A percentile compares a stretch with the other conserved stretches of the same genome.
Evolutionary conservation across 2,113 vertebrate species (phyloP).

Genomic region (Raphicerus campestris): DNA sequence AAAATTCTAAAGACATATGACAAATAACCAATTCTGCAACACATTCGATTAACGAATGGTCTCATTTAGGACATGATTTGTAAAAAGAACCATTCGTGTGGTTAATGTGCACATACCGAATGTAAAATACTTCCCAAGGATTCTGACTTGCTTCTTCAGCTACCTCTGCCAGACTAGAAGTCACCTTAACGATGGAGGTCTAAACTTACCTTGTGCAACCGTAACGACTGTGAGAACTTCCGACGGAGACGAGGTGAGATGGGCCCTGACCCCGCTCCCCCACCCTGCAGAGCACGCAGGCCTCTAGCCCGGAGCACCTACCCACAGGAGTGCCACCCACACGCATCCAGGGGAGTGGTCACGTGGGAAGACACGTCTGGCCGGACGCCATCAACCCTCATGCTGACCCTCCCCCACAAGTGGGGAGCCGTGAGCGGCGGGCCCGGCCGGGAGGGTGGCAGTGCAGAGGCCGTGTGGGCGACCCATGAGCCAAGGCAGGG

Average conservation of each 20-base stretch:
- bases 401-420: neutral
- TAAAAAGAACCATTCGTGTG: neutral
- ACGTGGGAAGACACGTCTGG: neutral
- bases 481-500: neutral
- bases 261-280: neutral
- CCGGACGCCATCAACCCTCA: neutral
- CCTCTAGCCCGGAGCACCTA: neutral
- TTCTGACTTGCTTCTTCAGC: neutral
- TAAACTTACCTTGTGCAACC: conserved; percentile 40
- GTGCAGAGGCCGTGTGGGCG: neutral
- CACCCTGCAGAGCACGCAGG: neutral
- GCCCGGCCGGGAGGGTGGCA: rapidly evolving
- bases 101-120: neutral
- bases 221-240: neutral
- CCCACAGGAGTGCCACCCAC: neutral
- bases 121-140: neutral
- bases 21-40: neutral
- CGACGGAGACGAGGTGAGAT: neutral
- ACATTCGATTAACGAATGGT: neutral
- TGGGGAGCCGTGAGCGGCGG: rapidly evolving
- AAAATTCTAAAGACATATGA: neutral
- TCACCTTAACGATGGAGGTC: rapidly evolving
- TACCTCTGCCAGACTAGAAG: neutral
- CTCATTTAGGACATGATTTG: neutral
- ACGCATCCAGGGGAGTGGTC: neutral